Conservation (phyloP, 2,888 invertebrate genomes). For the Oegoconia quadripuncta region DNA sequence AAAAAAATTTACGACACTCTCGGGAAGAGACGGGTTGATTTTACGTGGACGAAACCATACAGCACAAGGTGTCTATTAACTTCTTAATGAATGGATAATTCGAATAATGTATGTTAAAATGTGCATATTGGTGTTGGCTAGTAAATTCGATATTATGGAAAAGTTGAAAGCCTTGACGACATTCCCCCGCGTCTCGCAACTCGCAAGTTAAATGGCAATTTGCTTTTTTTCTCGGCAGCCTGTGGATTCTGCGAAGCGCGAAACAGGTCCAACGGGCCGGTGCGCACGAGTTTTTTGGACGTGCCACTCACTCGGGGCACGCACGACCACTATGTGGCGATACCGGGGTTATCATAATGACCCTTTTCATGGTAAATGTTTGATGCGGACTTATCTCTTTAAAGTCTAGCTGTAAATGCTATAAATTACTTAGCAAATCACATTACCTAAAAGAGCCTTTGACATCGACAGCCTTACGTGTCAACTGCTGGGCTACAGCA, state of each 20-base stretch:
- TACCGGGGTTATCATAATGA: slow-evolving; percentile 34
- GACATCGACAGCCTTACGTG: no score
- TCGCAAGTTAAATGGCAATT: slow-evolving; percentile 58
- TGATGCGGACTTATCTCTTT: not conserved
- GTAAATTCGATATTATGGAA: slow-evolving; percentile 27
- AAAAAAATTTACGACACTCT: no score
- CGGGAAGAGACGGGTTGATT: no score
- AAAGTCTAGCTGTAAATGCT: no score
- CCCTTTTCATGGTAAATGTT: not conserved
- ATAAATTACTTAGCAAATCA: no score
- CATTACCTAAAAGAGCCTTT: no score
- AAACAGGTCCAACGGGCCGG: slow-evolving; percentile 63
- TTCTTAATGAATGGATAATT: no score
- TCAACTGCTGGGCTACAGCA: no score
- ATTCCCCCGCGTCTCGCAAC: slow-evolving; percentile 45
- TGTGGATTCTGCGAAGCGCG: slow-evolving; percentile 63
- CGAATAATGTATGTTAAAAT: no score
- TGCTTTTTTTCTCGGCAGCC: slow-evolving; percentile 55
- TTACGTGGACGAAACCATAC: no score
- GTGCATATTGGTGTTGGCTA: not conserved
- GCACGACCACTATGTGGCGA: slow-evolving; percentile 30
- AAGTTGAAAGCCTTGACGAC: slow-evolving; percentile 72
- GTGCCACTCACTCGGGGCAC: slow-evolving; percentile 43
- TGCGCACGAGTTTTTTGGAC: slow-evolving; percentile 64
- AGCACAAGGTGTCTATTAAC: no score